phyloP scores from a whole-genome alignment of 2,888 invertebrate species.

The Hydroisotoma schaefferi region DNA sequence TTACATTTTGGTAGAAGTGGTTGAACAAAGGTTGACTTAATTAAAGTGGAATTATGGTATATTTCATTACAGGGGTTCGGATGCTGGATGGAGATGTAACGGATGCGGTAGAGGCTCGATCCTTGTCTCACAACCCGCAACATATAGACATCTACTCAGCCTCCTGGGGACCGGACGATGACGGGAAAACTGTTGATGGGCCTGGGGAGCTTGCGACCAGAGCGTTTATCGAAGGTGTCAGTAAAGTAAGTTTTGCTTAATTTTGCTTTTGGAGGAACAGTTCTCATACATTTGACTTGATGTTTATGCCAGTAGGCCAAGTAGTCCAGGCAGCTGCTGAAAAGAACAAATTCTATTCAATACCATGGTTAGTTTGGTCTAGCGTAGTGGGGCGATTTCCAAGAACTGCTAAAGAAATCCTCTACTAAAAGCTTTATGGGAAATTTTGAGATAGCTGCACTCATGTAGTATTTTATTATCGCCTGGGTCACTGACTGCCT shows the following conservation, averaged over 20 bases:
- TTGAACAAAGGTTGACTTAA: no score
- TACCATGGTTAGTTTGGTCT: neutral
- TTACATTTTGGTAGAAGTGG: no score
- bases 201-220: slow-evolving; percentile 91
- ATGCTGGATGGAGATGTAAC: slow-evolving; percentile 99
- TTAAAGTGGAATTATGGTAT: no score
- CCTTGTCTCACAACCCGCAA: slow-evolving; percentile 87
- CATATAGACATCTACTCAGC: slow-evolving; percentile 99
- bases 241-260: slow-evolving; percentile 64
- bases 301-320: neutral
- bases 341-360: neutral
- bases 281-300: neutral
- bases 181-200: slow-evolving; percentile 96
- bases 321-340: neutral
- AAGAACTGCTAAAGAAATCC: no score
- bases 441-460: neutral
- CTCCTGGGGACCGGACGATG: slow-evolving; percentile 84
- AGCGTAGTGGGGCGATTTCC: no score
- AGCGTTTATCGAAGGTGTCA: slow-evolving; percentile 94
- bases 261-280: neutral
- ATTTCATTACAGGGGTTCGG: slow-evolving; percentile 70
- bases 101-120: slow-evolving; percentile 95
- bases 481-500: no score
- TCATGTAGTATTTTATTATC: no score
- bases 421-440: neutral